A percentile compares a stretch with the other conserved stretches of the same genome.
phyloP scores from a whole-genome alignment of 2,113 vertebrate species.

The Solea senegalensis region DNA sequence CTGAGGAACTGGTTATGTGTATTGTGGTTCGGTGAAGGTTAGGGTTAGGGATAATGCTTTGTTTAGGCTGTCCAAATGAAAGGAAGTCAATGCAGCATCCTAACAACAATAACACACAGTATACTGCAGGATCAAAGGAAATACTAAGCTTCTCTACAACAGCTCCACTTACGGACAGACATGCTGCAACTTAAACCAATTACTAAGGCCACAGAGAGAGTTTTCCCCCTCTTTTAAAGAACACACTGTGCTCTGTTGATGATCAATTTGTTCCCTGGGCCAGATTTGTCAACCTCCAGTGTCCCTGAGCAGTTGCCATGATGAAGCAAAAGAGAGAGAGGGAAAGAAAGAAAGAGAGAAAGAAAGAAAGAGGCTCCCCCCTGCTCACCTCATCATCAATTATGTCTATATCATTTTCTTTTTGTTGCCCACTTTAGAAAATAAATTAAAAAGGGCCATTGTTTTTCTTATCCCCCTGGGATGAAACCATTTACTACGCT shows the following conservation, averaged over 20 bases:
- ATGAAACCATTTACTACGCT: constrained; percentile 74
- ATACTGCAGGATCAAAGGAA: constrained; percentile 41
- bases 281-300: constrained; percentile 74
- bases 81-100: no score
- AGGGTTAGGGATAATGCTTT: no score
- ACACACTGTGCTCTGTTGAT: constrained; percentile 72
- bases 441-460: constrained; percentile 77
- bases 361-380: constrained; percentile 57
- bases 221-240: constrained; percentile 66
- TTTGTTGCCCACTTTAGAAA: constrained; percentile 63
- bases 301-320: constrained; percentile 65
- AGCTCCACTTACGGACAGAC: constrained; percentile 46
- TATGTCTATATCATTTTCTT: constrained; percentile 78
- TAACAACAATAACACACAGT: no score
- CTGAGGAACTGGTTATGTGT: no score
- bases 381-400: constrained; percentile 74
- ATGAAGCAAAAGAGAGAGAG: constrained; percentile 55
- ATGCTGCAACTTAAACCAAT: constrained; percentile 71
- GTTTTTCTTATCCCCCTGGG: constrained; percentile 77
- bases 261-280: constrained; percentile 75
- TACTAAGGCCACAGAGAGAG: constrained; percentile 55
- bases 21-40: no score
- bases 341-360: constrained; percentile 14
- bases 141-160: constrained; percentile 35
- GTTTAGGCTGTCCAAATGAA: no score